Evolutionary conservation across 2,113 vertebrate species (phyloP), one percentile per base, ranked within the genome.

Genomic region (Bubo scandiacus): DNA sequence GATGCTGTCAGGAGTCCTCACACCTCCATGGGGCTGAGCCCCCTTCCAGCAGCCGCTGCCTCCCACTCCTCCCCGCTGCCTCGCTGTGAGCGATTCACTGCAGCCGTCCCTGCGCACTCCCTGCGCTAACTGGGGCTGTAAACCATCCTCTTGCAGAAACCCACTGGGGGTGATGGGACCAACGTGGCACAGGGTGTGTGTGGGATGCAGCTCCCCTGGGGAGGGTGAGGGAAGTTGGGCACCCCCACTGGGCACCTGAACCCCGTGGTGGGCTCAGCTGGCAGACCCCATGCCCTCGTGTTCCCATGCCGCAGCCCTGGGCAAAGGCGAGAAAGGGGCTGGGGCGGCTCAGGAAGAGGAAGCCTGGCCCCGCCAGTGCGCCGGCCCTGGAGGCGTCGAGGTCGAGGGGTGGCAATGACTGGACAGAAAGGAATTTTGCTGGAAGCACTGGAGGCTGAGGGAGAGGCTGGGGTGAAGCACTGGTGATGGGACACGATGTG

Each of bases 361-460:
- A 97, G 86, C 90, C 90, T 43, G 5, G 81, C 92, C 92, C 81
- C 1, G 34, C 8, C 95, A 96, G 91, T 11, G 0, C 10, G 1
- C 25, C 5, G 15, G 88, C 54, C 55, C 54, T 2, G 19, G 32
- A 94, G 88, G 65, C 40, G 9, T 85, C 32, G 5, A 20, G 89
- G 93, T 73, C 0, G 9, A 90, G 75, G 75, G 68, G 63, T 3
- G 15, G 72, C 88, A 66, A 43, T 92, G 96, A 96, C 36, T 55
- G 88, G 29, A 36, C 85, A 58, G 96, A 91, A 94, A 96, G 85
- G 95, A 94, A 90, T 97, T 96, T 11, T 38, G n/a, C 93, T 95
- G 96, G 94, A 94, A 94, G 73, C 5, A 0, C 81, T 17, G 57
- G 45, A 91, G 54, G 70, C 70, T 13, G 42, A 55, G 86, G 87